Percentiles rank a stretch among this genome's conserved stretches.
Evolutionary conservation across 2,888 invertebrate species (phyloP).

Genomic region (Elaeidobius kamerunicus): DNA sequence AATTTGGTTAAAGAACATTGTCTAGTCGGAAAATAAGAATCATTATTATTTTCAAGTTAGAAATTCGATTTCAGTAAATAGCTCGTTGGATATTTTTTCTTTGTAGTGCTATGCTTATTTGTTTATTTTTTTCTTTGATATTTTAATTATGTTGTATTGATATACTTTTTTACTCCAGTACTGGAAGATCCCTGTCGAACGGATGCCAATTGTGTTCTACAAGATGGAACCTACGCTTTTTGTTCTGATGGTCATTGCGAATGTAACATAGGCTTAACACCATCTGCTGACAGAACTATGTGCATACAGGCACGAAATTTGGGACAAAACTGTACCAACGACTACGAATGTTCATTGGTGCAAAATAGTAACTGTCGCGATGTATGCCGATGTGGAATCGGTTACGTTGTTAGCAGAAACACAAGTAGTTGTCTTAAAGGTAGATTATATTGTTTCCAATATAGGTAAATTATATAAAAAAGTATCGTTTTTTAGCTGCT

Average conservation of each 20-base stretch:
- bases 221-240: constrained; percentile 39
- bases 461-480: background rate
- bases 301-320: constrained; percentile 40
- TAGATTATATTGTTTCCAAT: constrained; percentile 19
- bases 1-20: too few relatives aligned
- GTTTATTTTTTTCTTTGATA: background rate
- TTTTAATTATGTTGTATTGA: background rate
- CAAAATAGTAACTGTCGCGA: constrained; percentile 42
- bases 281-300: constrained; percentile 36
- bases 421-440: constrained; percentile 43
- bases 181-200: constrained; percentile 41
- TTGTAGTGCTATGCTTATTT: background rate
- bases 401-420: constrained; percentile 41
- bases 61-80: too few relatives aligned
- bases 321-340: constrained; percentile 41
- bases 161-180: constrained; percentile 35
- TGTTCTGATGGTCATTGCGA: constrained; percentile 43
- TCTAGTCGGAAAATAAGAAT: too few relatives aligned
- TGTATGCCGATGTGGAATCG: constrained; percentile 43
- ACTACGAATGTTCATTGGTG: constrained; percentile 41
- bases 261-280: constrained; percentile 40
- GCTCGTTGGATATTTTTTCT: too few relatives aligned
- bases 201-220: constrained; percentile 42
- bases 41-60: too few relatives aligned
- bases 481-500: constrained; percentile 37